phyloP scores from a whole-genome alignment of 2,888 invertebrate species.

The Neoitamus cyanurus region DNA sequence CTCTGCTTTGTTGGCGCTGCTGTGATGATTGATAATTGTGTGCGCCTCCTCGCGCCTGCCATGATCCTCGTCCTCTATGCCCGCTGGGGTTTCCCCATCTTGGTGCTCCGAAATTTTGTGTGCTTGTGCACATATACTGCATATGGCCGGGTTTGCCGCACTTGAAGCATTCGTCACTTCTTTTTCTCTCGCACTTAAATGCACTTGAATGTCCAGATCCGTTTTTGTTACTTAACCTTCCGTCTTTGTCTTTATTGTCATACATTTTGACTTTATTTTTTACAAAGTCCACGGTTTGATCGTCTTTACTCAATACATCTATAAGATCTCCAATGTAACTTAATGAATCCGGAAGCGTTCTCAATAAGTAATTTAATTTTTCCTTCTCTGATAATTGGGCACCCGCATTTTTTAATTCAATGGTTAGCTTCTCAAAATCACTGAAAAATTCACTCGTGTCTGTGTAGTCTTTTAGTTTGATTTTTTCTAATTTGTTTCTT shows the following conservation, averaged over 20 bases:
- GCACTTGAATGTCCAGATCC: no score
- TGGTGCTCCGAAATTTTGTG: no score
- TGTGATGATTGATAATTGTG: no score
- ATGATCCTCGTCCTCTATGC: no score
- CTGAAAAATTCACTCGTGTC: neutral
- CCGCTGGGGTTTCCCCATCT: no score
- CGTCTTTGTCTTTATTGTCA: neutral
- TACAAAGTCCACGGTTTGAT: conserved; percentile 35
- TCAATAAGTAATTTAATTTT: conserved; percentile 46
- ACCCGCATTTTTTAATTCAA: conserved; percentile 43
- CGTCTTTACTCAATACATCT: conserved; percentile 38
- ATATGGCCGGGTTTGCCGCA: no score
- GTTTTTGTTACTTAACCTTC: neutral
- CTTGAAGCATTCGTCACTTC: no score
- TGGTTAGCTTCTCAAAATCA: conserved; percentile 44
- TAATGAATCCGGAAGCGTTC: conserved; percentile 32
- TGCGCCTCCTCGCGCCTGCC: no score
- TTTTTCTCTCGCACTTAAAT: no score
- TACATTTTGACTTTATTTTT: conserved; percentile 22
- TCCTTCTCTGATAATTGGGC: conserved; percentile 32
- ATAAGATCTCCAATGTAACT: conserved; percentile 48
- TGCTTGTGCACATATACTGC: no score
- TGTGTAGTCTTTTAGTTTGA: neutral
- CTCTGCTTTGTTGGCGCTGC: no score
- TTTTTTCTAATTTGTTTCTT: conserved; percentile 27